Base-by-base conservation (phyloP, 2,113 vertebrate genomes). In the Abramis brama region DNA sequence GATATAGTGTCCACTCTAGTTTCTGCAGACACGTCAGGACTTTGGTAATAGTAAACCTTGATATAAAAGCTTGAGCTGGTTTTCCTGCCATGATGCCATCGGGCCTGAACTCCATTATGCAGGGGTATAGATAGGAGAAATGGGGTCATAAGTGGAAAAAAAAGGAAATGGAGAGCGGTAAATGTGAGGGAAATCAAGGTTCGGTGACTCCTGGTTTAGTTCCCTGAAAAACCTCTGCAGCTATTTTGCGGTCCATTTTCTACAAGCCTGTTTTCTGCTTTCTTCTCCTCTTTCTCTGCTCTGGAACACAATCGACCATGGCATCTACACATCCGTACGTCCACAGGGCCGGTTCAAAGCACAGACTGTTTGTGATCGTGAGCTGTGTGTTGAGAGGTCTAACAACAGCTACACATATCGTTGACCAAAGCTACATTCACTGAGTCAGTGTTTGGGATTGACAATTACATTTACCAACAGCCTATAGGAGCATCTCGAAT, bases 1-100 rank as follows among this genome's bases (percentile, higher is more conserved):
- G 68, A 59, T 83, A 68, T 30, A 64, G 43, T 39, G 55, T 27
- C 79, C 59, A 52, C 27, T 59, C 52, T 68, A 66, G 57, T 68
- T 50, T 60, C 79, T 30, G 59, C 79, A 66, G 5, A 64, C 45
- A 75, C 39, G 45, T 82, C 79, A 77, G 6, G 64, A 50, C 27
- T 43, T 52, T 43, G 30, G 45, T 47, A 82, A 52, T 52, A 62
- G 79, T 70, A 82, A 82, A 52, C 43, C 62, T 82, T 52, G 25
- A 50, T 30, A 30, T 45, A 82, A 52, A 80, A 68, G 55, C 33
- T 62, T 0, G 21, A 68, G 62, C 60, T 50, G 79, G 27, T 82
- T 77, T 52, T 55, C 74, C 25, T 13, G 74, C 74, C 50, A 52
- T 52, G 50, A 52, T 52, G 50, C 50, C 17, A 21, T 68, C 30